A percentile compares a stretch with the other conserved stretches of the same genome.
These are phyloP conservation scores for Holothuria glaberrima DNA, from an alignment of 35 echinoderm and acorn worm genomes.

Conservation along the genomic window DNA sequence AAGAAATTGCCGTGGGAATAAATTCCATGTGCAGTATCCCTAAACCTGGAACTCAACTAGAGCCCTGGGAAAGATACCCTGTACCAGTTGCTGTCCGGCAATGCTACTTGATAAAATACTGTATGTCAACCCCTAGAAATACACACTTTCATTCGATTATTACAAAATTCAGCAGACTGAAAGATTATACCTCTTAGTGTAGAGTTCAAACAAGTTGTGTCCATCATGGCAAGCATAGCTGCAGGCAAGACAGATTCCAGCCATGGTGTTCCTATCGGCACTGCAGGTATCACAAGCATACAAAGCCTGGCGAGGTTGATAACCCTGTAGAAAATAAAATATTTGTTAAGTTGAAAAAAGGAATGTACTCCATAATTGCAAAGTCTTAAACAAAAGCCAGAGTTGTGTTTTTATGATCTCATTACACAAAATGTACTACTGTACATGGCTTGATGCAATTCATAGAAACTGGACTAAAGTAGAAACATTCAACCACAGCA, in stretches of 20 bases:
- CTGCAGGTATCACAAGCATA: slow-evolving; percentile 92
- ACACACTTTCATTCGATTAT: too few species aligned
- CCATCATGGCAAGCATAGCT: slow-evolving; percentile 99
- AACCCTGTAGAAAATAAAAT: slow-evolving; percentile 57
- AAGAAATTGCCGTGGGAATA: too few species aligned
- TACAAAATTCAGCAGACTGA: too few species aligned
- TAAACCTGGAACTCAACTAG: too few species aligned
- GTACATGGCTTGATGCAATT: too few species aligned
- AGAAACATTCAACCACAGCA: too few species aligned
- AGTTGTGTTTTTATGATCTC: not conserved
- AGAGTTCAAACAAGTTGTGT: slow-evolving; percentile 88
- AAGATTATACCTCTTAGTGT: slow-evolving; percentile 89
- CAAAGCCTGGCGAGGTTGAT: slow-evolving; percentile 79
- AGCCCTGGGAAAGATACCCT: too few species aligned
- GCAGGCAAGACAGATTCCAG: slow-evolving; percentile 92
- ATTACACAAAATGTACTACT: not conserved
- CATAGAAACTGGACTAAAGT: too few species aligned
- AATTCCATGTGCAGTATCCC: too few species aligned
- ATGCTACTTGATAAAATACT: too few species aligned
- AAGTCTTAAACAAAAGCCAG: not conserved
- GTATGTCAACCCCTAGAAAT: too few species aligned
- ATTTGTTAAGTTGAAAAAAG: not conserved
- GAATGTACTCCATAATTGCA: not conserved
- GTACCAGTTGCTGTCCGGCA: too few species aligned
- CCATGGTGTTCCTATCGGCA: not conserved